These are phyloP conservation scores for Drosophila santomea DNA, from an alignment of 1,140 invertebrate species.

Conservation along the genomic window DNA sequence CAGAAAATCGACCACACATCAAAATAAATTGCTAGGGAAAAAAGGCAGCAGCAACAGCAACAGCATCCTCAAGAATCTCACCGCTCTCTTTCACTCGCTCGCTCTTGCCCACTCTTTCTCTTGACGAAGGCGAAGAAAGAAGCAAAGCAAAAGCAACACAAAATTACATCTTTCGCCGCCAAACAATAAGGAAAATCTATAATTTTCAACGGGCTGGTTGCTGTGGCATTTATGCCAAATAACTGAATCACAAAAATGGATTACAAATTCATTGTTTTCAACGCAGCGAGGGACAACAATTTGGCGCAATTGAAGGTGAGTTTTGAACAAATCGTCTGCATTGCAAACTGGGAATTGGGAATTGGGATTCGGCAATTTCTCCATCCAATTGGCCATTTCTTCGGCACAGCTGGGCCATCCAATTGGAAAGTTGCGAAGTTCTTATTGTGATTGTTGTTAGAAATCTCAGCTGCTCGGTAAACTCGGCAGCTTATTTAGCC, in stretches of 20 bases:
- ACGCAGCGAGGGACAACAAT: constrained; percentile 82
- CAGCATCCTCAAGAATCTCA: constrained; percentile 44
- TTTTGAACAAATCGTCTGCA: not conserved
- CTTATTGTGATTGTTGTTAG: constrained; percentile 26
- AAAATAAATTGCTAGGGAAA: constrained; percentile 44
- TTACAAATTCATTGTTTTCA: constrained; percentile 80
- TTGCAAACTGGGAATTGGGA: not conserved
- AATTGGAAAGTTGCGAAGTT: constrained; percentile 22
- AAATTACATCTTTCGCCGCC: constrained; percentile 21
- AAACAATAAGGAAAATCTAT: constrained; percentile 16
- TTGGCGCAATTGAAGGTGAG: constrained; percentile 80
- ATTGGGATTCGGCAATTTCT: not conserved
- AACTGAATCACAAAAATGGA: constrained; percentile 62
- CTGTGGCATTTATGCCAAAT: constrained; percentile 25
- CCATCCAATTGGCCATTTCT: not conserved
- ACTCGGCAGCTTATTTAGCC: constrained; percentile 50
- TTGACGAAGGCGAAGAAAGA: constrained; percentile 26
- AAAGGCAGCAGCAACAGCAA: constrained; percentile 26
- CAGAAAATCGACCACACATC: constrained; percentile 31
- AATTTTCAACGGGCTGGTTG: not conserved
- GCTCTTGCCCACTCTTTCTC: not conserved
- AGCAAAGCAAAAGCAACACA: constrained; percentile 12
- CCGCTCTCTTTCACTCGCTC: constrained; percentile 7
- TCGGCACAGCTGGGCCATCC: not conserved
- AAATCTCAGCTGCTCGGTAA: constrained; percentile 52